phyloP scores from a whole-genome alignment of 2,113 vertebrate genomes.

The Mobula birostris region DNA sequence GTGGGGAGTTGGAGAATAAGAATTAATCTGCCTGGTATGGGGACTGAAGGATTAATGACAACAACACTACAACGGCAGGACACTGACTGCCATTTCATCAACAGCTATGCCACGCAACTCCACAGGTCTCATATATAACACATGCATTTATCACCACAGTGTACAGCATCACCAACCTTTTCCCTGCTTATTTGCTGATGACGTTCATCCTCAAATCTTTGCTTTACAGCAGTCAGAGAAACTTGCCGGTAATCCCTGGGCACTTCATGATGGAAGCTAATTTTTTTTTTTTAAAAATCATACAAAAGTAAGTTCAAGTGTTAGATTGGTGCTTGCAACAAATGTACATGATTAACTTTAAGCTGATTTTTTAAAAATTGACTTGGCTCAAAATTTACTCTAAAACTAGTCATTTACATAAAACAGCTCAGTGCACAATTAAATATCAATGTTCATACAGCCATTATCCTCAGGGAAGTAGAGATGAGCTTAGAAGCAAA shows the following conservation, averaged over 20 bases:
- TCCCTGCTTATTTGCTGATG: constrained; percentile 81
- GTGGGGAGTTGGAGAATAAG: no score
- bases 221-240: constrained; percentile 84
- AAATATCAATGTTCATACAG: not conserved
- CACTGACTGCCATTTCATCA: not conserved
- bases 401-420: not conserved
- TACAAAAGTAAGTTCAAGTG: not conserved
- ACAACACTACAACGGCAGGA: not conserved
- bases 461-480: not conserved
- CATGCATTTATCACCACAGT: no score
- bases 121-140: no score
- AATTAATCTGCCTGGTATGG: no score
- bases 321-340: no score
- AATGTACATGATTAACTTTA: no score
- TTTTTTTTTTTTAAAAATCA: constrained; percentile 16
- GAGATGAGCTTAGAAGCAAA: not conserved
- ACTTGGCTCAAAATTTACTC: not conserved
- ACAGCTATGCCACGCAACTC: not conserved
- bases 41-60: no score
- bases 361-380: no score
- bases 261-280: constrained; percentile 79
- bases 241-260: constrained; percentile 90
- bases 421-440: not conserved
- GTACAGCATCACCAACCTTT: constrained; percentile 54
- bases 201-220: constrained; percentile 83